These are phyloP conservation scores for Nycticorax nycticorax DNA, from an alignment of 2,113 vertebrate genomes.

Conservation along the genomic window DNA sequence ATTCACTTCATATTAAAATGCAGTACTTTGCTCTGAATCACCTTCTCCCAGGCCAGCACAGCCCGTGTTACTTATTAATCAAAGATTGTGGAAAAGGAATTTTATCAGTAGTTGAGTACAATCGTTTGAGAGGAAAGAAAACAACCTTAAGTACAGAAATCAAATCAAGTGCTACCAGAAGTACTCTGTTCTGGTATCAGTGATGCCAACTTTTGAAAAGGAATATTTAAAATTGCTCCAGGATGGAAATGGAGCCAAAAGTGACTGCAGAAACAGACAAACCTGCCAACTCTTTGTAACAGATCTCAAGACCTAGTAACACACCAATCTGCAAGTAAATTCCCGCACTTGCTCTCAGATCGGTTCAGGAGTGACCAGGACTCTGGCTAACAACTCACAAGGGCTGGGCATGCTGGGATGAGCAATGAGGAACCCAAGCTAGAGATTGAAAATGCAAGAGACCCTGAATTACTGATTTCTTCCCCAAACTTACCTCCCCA, in stretches of 20 bases:
- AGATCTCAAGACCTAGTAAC: not conserved
- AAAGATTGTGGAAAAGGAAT: slow-evolving; percentile 29
- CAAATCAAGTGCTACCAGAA: slow-evolving; percentile 17
- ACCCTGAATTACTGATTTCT: not conserved
- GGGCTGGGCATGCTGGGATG: not conserved
- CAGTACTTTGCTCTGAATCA: not conserved
- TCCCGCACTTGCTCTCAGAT: not conserved
- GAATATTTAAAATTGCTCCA: not conserved
- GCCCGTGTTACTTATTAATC: slow-evolving; percentile 53
- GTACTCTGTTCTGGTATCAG: slow-evolving; percentile 34
- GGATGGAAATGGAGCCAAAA: not conserved
- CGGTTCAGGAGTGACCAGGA: not conserved
- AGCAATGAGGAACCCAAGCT: not conserved
- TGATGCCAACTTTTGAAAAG: not conserved
- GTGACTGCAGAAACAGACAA: not conserved
- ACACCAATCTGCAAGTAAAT: not conserved
- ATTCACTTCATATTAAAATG: slow-evolving; percentile 16
- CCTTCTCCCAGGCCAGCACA: not conserved
- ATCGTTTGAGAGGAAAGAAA: slow-evolving; percentile 16
- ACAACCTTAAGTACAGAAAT: slow-evolving; percentile 40
- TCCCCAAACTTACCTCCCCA: not conserved
- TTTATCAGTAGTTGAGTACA: slow-evolving; percentile 49
- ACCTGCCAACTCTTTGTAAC: not conserved
- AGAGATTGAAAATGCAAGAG: not conserved
- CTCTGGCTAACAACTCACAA: not conserved